Evolutionary conservation across 2,113 vertebrate species (phyloP).

Genomic region (Colaptes auratus): DNA sequence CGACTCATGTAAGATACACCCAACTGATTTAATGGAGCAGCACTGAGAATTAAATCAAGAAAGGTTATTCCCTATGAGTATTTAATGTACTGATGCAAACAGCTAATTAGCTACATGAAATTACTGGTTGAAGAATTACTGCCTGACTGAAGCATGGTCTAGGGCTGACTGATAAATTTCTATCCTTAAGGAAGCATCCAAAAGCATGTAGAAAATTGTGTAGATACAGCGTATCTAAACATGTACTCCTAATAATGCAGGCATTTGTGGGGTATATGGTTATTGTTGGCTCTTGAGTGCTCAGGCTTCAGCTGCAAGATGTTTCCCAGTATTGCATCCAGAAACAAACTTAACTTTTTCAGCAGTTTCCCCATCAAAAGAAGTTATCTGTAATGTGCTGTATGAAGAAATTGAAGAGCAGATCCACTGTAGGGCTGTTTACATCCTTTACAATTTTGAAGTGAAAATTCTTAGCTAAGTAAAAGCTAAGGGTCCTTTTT

Average conservation of each 20-base stretch:
- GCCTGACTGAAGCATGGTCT: background rate
- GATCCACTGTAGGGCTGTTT: background rate
- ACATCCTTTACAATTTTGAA: background rate
- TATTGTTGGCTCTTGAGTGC: background rate
- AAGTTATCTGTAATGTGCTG: background rate
- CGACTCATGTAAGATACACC: conserved; percentile 25
- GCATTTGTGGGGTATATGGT: background rate
- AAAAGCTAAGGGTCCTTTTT: background rate
- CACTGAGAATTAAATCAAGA: background rate
- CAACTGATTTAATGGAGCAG: conserved; percentile 11
- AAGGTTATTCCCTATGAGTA: background rate
- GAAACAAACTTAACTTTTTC: background rate
- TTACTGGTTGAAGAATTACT: background rate
- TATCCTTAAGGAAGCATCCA: background rate
- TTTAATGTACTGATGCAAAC: background rate
- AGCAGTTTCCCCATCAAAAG: background rate
- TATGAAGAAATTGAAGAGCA: background rate
- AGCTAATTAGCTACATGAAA: background rate
- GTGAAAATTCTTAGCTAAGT: background rate
- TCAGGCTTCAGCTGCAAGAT: background rate
- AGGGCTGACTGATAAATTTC: background rate
- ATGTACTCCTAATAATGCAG: background rate
- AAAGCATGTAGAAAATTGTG: background rate
- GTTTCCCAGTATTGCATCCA: background rate
- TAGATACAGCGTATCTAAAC: background rate